These are phyloP conservation scores for Philotrypesis tridentata DNA, from an alignment of 1,140 invertebrate species.

Conservation along the genomic window DNA sequence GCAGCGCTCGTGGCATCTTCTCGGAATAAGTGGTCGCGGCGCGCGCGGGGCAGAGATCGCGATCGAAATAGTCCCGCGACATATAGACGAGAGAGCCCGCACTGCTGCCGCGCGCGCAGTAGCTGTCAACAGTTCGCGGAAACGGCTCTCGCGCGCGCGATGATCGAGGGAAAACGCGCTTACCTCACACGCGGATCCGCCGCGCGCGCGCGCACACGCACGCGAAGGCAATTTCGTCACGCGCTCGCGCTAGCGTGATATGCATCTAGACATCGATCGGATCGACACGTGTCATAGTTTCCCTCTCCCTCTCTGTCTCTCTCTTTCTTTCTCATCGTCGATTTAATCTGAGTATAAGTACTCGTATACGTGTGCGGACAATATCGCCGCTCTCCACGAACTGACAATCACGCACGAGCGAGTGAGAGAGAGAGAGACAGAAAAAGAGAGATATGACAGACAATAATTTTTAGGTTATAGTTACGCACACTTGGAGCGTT, in stretches of 20 bases:
- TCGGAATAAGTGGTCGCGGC: not conserved
- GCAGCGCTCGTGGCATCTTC: slow-evolving; percentile 26
- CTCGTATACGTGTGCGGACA: no score
- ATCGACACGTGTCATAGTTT: not conserved
- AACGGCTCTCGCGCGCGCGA: slow-evolving; percentile 10
- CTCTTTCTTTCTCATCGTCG: no score
- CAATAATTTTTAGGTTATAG: not conserved
- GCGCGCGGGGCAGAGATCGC: not conserved
- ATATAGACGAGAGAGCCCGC: not conserved
- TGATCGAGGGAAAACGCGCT: slow-evolving; percentile 25
- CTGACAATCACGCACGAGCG: no score
- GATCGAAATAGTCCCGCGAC: slow-evolving; percentile 27
- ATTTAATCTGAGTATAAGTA: no score
- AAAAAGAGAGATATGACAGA: no score
- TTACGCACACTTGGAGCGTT: no score
- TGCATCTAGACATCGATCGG: not conserved
- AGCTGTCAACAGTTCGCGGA: slow-evolving; percentile 40
- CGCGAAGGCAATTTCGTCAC: not conserved
- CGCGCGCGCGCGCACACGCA: not conserved
- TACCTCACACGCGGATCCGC: no score
- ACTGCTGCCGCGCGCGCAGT: no score
- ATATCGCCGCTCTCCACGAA: no score
- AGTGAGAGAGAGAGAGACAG: no score
- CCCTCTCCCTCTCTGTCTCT: no score
- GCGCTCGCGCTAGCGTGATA: not conserved